A percentile compares a stretch with the other conserved stretches of the same genome.
These are phyloP conservation scores for Prunella himalayana DNA, from an alignment of 2,113 vertebrate species.

Conservation along the genomic window DNA sequence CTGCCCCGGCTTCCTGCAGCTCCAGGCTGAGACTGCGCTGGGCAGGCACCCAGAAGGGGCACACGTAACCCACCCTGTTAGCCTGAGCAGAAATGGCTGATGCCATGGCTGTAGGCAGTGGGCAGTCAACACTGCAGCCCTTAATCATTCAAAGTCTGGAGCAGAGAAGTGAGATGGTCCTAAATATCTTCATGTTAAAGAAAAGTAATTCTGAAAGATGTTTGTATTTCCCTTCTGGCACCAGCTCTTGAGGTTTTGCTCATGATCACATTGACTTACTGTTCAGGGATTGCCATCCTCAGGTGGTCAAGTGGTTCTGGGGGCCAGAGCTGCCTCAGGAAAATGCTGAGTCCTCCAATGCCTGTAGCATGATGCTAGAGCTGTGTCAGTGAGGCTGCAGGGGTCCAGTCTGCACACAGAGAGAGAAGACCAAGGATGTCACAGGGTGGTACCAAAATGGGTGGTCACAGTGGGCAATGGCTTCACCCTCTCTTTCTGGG, in stretches of 20 bases:
- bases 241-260: background rate
- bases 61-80: accelerated
- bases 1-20: background rate
- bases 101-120: background rate
- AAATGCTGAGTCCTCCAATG: background rate
- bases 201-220: background rate
- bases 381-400: accelerated
- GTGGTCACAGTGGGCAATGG: too few species aligned
- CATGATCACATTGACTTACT: accelerated
- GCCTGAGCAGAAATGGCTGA: background rate
- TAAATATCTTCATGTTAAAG: background rate
- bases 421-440: background rate
- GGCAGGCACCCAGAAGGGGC: background rate
- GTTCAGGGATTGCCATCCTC: background rate
- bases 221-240: background rate
- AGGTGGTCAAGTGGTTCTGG: background rate
- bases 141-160: background rate
- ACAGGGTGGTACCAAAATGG: background rate
- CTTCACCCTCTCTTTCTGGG: background rate
- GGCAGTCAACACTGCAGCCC: background rate
- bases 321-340: background rate
- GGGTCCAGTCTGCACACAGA: background rate
- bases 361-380: background rate
- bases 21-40: accelerated
- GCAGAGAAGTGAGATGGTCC: background rate